These are phyloP conservation scores for Poeciliopsis turneri DNA, from an alignment of 2,797 vertebrate species.

Conservation along the genomic window DNA sequence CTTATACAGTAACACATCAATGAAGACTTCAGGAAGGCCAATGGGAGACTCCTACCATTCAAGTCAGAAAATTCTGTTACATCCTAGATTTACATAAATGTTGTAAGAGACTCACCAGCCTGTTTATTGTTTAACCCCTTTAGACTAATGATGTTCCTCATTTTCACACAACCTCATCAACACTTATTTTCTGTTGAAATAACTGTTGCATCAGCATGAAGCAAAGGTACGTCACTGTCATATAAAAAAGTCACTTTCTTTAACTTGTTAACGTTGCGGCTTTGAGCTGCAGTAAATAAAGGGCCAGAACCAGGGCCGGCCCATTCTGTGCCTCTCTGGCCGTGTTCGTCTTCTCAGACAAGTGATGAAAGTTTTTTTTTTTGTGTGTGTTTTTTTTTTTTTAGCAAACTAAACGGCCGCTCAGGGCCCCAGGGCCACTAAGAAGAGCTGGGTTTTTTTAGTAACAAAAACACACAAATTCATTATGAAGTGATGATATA, in stretches of 20 bases:
- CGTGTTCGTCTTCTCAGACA: too few relatives aligned
- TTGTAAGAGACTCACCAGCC: neutral
- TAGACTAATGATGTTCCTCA: neutral
- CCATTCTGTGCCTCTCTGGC: too few relatives aligned
- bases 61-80: neutral
- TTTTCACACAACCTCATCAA: neutral
- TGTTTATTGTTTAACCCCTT: neutral
- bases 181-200: neutral
- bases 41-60: neutral
- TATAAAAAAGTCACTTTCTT: neutral
- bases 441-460: too few relatives aligned
- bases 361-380: too few relatives aligned
- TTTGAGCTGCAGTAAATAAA: too few relatives aligned
- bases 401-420: too few relatives aligned
- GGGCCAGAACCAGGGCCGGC: too few relatives aligned
- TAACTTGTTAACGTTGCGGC: too few relatives aligned
- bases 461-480: too few relatives aligned
- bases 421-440: too few relatives aligned
- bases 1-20: neutral
- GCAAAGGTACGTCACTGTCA: neutral
- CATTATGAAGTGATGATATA: too few relatives aligned
- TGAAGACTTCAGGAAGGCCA: neutral
- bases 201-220: neutral
- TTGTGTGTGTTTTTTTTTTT: too few relatives aligned
- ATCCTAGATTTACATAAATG: neutral